Conservation (phyloP, 1,140 invertebrate species). For the Bathynomus jamesi region DNA sequence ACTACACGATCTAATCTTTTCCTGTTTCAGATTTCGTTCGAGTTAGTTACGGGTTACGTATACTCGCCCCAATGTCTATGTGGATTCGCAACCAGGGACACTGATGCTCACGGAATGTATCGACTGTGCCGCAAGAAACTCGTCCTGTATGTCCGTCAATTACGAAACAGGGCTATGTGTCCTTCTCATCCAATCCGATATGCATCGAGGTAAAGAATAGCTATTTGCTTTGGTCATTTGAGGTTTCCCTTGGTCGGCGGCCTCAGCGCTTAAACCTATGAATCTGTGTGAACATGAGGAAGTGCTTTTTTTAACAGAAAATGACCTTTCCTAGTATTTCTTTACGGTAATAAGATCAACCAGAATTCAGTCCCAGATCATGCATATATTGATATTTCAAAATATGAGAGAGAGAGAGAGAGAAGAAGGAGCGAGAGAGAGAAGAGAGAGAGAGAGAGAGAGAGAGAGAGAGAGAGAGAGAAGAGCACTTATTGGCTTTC, state of each 20-base stretch:
- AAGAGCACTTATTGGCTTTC: not conserved
- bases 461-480: not conserved
- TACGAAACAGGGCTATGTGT: conserved; percentile 52
- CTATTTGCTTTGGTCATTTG: too few species aligned
- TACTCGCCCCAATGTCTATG: conserved; percentile 46
- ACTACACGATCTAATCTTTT: too few species aligned
- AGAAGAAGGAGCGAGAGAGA: too few species aligned
- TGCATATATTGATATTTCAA: not conserved
- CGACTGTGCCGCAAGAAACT: conserved; percentile 44
- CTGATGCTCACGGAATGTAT: conserved; percentile 49
- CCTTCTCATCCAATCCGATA: conserved; percentile 45
- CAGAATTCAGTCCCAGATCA: too few species aligned
- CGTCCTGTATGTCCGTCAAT: conserved; percentile 46
- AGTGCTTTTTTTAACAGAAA: too few species aligned
- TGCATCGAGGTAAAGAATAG: conserved; percentile 41
- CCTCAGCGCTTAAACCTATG: too few species aligned
- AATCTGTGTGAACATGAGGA: too few species aligned
- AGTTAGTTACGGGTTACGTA: conserved; percentile 49
- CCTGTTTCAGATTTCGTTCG: conserved; percentile 41
- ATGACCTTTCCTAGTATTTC: too few species aligned
- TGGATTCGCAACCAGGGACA: conserved; percentile 46
- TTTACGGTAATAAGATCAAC: too few species aligned
- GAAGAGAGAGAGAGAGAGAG: not conserved
- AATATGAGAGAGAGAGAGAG: too few species aligned
- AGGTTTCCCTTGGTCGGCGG: too few species aligned